Conservation (phyloP, 2,888 invertebrate species). For the Pardosa pseudoannulata region DNA sequence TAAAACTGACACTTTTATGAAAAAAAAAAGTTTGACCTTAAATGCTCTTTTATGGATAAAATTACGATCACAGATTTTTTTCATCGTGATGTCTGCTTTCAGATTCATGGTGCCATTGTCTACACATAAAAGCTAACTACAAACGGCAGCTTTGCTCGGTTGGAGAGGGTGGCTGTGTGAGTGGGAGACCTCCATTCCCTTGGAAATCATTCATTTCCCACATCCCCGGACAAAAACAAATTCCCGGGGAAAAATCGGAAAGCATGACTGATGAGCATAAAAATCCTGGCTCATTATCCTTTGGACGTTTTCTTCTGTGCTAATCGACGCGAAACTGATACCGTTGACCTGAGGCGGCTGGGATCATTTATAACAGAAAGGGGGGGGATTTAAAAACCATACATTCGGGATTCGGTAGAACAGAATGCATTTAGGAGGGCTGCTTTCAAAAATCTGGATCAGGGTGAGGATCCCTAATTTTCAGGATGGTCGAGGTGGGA, state of each 20-base stretch:
- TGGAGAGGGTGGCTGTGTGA: neutral
- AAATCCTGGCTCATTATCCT: conserved; percentile 62
- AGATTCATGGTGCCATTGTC: too few relatives aligned
- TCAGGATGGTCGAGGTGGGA: conserved; percentile 27
- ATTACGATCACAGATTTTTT: too few relatives aligned
- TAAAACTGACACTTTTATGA: too few relatives aligned
- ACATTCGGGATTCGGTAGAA: conserved; percentile 29
- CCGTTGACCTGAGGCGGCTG: conserved; percentile 48
- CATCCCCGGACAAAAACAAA: conserved; percentile 31
- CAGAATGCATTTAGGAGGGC: neutral
- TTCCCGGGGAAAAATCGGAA: conserved; percentile 38
- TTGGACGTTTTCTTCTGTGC: neutral
- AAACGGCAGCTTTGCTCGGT: neutral
- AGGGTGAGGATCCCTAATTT: conserved; percentile 44
- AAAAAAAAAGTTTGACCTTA: too few relatives aligned
- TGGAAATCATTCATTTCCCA: conserved; percentile 10
- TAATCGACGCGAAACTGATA: conserved; percentile 68
- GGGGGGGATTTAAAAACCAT: conserved; percentile 67
- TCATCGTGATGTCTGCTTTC: too few relatives aligned
- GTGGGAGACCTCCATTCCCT: too few relatives aligned
- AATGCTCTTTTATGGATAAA: too few relatives aligned
- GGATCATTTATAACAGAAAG: conserved; percentile 57
- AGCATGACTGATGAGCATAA: conserved; percentile 68
- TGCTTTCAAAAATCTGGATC: conserved; percentile 32
- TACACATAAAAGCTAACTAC: neutral